Percentiles rank a stretch among this genome's conserved stretches.
Conservation (phyloP, 2,888 invertebrate genomes). For the Cataglyphis altisquamis region DNA sequence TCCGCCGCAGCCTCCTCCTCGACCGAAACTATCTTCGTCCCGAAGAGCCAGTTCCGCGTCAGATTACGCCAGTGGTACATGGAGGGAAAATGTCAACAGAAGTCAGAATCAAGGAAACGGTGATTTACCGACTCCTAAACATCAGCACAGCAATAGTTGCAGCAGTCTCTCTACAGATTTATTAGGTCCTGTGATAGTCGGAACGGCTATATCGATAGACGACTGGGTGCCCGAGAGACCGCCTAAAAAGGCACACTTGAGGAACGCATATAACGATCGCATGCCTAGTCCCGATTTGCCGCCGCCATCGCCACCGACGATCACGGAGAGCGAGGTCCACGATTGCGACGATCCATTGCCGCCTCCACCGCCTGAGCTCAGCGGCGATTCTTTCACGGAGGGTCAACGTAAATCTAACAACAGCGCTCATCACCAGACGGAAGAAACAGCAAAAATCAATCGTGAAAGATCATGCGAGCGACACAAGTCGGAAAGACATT, state of each 20-base stretch:
- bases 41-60: constrained; percentile 90
- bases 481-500: constrained; percentile 81
- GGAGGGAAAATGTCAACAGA: constrained; percentile 84
- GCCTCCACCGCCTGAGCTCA: constrained; percentile 89
- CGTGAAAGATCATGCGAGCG: constrained; percentile 75
- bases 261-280: constrained; percentile 87
- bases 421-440: constrained; percentile 59
- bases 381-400: constrained; percentile 73
- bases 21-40: constrained; percentile 86
- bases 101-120: constrained; percentile 72
- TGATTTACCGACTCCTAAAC: constrained; percentile 84
- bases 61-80: constrained; percentile 88
- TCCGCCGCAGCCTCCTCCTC: constrained; percentile 85
- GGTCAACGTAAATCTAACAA: constrained; percentile 74
- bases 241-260: constrained; percentile 91
- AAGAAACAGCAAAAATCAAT: constrained; percentile 65
- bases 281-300: constrained; percentile 89
- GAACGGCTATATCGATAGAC: constrained; percentile 89
- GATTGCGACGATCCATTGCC: constrained; percentile 90
- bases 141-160: constrained; percentile 88
- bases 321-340: constrained; percentile 88
- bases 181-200: constrained; percentile 89
- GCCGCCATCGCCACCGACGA: constrained; percentile 89
- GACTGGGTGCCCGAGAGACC: constrained; percentile 92
- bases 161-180: constrained; percentile 88